Conservation (phyloP, 2,888 invertebrate species). For the Boloria euphrosyne region DNA sequence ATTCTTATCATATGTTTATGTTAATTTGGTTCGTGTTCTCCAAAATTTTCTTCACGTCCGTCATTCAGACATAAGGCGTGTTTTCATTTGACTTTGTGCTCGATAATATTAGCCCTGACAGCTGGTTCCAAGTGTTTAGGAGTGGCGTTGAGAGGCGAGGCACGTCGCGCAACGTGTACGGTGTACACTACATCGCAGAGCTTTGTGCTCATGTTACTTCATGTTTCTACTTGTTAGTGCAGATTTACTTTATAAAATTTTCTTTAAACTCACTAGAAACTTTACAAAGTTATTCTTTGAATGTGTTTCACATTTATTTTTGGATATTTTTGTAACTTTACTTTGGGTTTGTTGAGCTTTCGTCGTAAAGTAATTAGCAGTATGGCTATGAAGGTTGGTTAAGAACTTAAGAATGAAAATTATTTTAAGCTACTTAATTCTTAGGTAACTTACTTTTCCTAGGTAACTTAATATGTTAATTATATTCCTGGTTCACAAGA, state of each 20-base stretch:
- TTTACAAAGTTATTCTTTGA: conserved; percentile 14
- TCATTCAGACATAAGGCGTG: conserved; percentile 4
- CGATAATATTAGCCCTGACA: conserved; percentile 36
- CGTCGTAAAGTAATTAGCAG: not conserved
- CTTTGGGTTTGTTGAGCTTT: too few species aligned
- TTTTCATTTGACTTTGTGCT: conserved; percentile 26
- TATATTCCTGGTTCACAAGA: too few species aligned
- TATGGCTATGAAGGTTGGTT: not conserved
- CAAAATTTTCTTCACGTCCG: conserved; percentile 7
- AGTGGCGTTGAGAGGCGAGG: conserved; percentile 20
- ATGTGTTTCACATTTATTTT: conserved; percentile 17
- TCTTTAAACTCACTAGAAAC: conserved; percentile 8
- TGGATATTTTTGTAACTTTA: conserved; percentile 3
- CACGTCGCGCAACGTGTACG: conserved; percentile 25
- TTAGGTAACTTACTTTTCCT: too few species aligned
- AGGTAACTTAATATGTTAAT: too few species aligned
- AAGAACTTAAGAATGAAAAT: too few species aligned
- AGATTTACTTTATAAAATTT: conserved; percentile 18
- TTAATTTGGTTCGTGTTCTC: conserved; percentile 10
- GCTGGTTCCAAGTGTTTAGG: conserved; percentile 34
- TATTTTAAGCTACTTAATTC: too few species aligned
- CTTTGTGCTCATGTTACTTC: conserved; percentile 22
- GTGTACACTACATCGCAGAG: conserved; percentile 23
- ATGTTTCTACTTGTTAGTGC: conserved; percentile 23
- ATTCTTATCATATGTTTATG: not conserved